Percentiles rank a stretch among this genome's conserved stretches.
Conservation (phyloP, 2,797 vertebrate species). For the Triplophysa bombifrons region DNA sequence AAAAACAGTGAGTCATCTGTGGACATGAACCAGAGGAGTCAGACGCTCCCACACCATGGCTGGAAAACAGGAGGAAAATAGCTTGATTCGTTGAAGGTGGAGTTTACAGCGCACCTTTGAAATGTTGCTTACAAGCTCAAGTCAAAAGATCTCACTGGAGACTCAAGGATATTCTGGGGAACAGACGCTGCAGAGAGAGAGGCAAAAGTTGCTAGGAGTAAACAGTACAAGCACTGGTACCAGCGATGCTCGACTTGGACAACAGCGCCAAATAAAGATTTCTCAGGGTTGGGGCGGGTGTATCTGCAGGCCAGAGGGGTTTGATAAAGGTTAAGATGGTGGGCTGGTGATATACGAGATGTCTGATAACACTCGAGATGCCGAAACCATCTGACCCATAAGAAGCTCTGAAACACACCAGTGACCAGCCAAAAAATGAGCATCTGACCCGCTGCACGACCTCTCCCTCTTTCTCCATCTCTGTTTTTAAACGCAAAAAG, state of each 20-base stretch:
- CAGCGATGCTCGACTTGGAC: not conserved
- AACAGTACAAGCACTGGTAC: not conserved
- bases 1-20: constrained; percentile 47
- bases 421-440: constrained; percentile 24
- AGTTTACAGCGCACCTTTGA: no score
- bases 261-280: not conserved
- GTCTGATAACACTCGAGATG: constrained; percentile 18
- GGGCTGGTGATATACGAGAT: constrained; percentile 22
- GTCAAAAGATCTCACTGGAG: no score
- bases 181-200: not conserved
- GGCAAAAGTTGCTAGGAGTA: not conserved
- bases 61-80: no score
- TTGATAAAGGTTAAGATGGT: constrained; percentile 10
- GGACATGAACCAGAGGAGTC: not conserved
- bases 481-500: constrained; percentile 71
- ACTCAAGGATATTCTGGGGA: not conserved
- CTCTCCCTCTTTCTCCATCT: constrained; percentile 32
- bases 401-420: constrained; percentile 42
- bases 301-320: not conserved
- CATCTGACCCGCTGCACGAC: constrained; percentile 28
- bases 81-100: no score
- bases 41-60: not conserved
- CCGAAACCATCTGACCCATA: constrained; percentile 37
- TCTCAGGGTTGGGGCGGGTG: no score
- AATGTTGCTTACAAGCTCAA: no score